phyloP scores from a whole-genome alignment of 2,888 invertebrate species.

The Synanthedon myopaeformis region DNA sequence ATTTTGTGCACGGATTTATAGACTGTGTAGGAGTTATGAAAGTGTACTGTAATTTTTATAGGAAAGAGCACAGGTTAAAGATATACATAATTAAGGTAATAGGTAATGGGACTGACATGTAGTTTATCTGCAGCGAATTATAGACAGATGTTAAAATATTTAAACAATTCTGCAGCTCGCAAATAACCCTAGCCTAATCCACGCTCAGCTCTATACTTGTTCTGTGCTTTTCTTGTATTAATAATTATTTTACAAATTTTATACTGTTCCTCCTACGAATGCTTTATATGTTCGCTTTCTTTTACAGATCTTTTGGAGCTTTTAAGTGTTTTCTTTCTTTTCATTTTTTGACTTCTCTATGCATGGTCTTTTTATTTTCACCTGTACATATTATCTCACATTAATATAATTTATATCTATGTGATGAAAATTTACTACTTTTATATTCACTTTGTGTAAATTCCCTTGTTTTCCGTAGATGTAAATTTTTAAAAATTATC shows the following conservation, averaged over 20 bases:
- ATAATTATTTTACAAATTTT: conserved; percentile 16
- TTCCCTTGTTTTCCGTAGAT: too few relatives aligned
- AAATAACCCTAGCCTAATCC: conserved; percentile 67
- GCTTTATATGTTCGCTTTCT: conserved; percentile 28
- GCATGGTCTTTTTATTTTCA: not conserved
- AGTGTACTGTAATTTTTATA: conserved; percentile 13
- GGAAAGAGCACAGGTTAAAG: conserved; percentile 44
- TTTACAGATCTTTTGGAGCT: conserved; percentile 31
- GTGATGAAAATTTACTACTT: too few relatives aligned
- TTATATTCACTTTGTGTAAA: too few relatives aligned
- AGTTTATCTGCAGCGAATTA: conserved; percentile 27
- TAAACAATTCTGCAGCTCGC: conserved; percentile 51
- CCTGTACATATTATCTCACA: not conserved
- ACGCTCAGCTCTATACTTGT: conserved; percentile 56
- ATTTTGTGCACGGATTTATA: conserved; percentile 43
- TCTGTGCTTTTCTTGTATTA: conserved; percentile 54
- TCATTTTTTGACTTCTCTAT: conserved; percentile 1
- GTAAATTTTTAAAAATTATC: too few relatives aligned
- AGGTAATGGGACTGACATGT: conserved; percentile 38
- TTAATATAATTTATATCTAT: not conserved
- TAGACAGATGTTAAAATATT: conserved; percentile 18
- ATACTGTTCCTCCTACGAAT: conserved; percentile 20
- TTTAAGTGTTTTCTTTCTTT: conserved; percentile 9
- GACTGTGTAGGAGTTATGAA: conserved; percentile 23
- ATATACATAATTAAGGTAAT: conserved; percentile 13